Evolutionary conservation across 1,140 invertebrate species (phyloP).

Genomic region (Colletes gigas): DNA sequence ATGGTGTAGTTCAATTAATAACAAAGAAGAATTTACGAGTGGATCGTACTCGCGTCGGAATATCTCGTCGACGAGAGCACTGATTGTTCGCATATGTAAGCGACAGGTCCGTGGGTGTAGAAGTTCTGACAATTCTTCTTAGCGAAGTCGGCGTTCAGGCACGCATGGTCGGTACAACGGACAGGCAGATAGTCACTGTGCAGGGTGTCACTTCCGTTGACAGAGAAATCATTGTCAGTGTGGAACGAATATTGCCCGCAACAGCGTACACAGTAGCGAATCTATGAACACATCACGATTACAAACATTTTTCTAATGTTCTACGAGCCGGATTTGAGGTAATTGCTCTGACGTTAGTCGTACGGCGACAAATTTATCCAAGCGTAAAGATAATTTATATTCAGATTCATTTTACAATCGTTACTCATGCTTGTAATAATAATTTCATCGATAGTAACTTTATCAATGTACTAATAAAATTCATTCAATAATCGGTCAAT

Average conservation of each 20-base stretch:
- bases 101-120: conserved; percentile 49
- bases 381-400: neutral
- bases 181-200: conserved; percentile 48
- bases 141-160: conserved; percentile 43
- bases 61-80: conserved; percentile 28
- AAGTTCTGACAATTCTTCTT: conserved; percentile 59
- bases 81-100: conserved; percentile 22
- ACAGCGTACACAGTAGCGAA: conserved; percentile 13
- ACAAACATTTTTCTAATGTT: conserved; percentile 11
- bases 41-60: conserved; percentile 5
- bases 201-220: conserved; percentile 67
- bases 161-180: conserved; percentile 53
- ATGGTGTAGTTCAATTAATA: conserved; percentile 42
- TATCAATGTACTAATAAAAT: too few relatives aligned
- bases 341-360: neutral
- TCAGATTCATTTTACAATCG: too few relatives aligned
- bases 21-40: conserved; percentile 26
- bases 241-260: conserved; percentile 43
- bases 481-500: too few relatives aligned
- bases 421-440: too few relatives aligned
- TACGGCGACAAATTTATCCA: neutral
- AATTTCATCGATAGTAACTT: too few relatives aligned
- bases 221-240: conserved; percentile 66
- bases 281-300: neutral
- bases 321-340: conserved; percentile 9